Evolutionary conservation across 2,888 invertebrate species (phyloP), one percentile per base, ranked within the genome.

Genomic region (Myopa testacea): DNA sequence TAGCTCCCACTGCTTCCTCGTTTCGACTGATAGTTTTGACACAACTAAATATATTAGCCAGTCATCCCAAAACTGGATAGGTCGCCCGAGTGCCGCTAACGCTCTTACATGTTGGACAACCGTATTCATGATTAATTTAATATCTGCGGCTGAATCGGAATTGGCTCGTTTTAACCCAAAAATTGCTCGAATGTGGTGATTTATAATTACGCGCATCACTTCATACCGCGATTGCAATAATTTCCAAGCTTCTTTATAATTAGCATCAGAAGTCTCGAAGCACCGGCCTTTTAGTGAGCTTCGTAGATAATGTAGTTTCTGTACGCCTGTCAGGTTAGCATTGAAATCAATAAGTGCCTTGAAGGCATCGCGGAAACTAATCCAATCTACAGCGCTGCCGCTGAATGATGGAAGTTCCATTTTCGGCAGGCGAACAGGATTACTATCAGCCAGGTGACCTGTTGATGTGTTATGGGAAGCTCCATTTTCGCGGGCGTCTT

Each of bases 171-270:
- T 14, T 8, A n/a, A 45, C 16, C 6, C 34, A 52, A 14, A 55
- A 16, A 72, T 19, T 37, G 72, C 72, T 26, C 60, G 4, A 14
- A 72, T 14, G 19, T 72, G 72, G 19, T 60, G 58, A 7, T 72
- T 38, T 14, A 60, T 26, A 40, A 72, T 72, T 16, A 72, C 62
- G 8, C 72, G 60, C 19, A 45, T 37, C n/a, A 72, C 62, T 8
- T 60, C 37, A 37, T 72, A 72, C n/a, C 72, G 38, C 5, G 40
- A 6, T 19, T 72, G 19, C 40, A 72, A 37, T 19, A 72, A 38
- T n/a, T 38, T 37, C 72, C 72, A 72, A 8, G 72, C 72, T 72
- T 72, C 72, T n/a, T 55, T 26, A 26, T 26, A 26, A 26, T 26
- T 26, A 26, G 26, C 26, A 26, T 26, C 26, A 26, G 26, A 1